Percentiles rank a stretch among this genome's conserved stretches.
phyloP scores from a whole-genome alignment of 1,140 invertebrate species.

The Cepaea nemoralis region DNA sequence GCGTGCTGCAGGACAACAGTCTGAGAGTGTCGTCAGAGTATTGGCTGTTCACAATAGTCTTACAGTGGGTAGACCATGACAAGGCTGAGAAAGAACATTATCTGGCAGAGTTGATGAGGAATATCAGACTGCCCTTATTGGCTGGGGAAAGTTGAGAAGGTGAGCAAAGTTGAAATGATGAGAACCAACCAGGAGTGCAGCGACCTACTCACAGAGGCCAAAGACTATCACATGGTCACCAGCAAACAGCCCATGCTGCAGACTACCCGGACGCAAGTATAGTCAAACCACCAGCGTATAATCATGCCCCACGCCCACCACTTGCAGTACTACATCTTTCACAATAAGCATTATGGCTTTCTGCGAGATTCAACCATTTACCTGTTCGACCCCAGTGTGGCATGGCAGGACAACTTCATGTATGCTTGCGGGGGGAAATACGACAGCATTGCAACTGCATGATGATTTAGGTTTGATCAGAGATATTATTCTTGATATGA shows the following conservation, averaged over 20 bases:
- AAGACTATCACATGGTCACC: conserved; percentile 70
- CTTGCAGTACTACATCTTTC: conserved; percentile 65
- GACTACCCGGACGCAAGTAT: conserved; percentile 63
- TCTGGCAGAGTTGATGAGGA: conserved; percentile 63
- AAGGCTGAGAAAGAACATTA: conserved; percentile 52
- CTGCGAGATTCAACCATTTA: conserved; percentile 65
- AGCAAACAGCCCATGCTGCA: conserved; percentile 69
- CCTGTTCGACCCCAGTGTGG: conserved; percentile 68
- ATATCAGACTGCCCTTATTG: conserved; percentile 67
- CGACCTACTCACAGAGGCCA: conserved; percentile 67
- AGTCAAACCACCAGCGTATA: conserved; percentile 61
- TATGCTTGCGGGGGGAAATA: conserved; percentile 72
- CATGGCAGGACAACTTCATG: conserved; percentile 71
- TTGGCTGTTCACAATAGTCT: conserved; percentile 63
- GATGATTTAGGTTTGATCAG: conserved; percentile 71
- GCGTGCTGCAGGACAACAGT: conserved; percentile 61
- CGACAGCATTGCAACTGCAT: conserved; percentile 69
- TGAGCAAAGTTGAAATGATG: conserved; percentile 66
- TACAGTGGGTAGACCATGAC: conserved; percentile 64
- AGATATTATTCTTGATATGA: conserved; percentile 70
- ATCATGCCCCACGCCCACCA: conserved; percentile 69
- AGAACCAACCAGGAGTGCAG: conserved; percentile 61
- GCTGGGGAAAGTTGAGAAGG: conserved; percentile 69
- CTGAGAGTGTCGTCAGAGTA: conserved; percentile 67
- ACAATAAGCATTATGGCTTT: conserved; percentile 60